Conservation (phyloP, 2,888 invertebrate species). For the Agrochola litura region DNA sequence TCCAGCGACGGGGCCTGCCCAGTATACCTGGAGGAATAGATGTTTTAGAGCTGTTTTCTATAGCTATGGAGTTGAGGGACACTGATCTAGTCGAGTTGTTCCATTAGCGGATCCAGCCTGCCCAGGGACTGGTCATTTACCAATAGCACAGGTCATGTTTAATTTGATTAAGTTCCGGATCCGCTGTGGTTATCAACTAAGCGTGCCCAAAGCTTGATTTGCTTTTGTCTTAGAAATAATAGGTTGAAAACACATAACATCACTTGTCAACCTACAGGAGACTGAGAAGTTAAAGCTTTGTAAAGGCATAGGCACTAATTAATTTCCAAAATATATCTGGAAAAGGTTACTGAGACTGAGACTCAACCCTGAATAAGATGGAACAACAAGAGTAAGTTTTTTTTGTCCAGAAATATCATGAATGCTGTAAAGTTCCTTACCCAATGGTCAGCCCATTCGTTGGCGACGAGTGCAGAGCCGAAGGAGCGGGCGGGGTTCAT, state of each 20-base stretch:
- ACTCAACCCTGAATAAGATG: background rate
- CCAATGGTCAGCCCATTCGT: slow-evolving; percentile 95
- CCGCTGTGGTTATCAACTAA: too few species aligned
- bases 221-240: too few species aligned
- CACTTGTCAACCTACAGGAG: too few species aligned
- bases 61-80: background rate
- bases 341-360: background rate
- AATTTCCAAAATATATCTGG: too few species aligned
- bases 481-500: slow-evolving; percentile 98
- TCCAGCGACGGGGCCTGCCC: slow-evolving; percentile 96
- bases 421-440: slow-evolving; percentile 83
- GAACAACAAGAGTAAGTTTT: too few species aligned
- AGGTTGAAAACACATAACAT: too few species aligned
- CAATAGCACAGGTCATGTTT: too few species aligned
- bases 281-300: too few species aligned
- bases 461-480: slow-evolving; percentile 95
- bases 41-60: background rate
- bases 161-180: too few species aligned
- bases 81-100: background rate
- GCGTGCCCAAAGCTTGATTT: too few species aligned
- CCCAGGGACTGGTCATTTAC: too few species aligned
- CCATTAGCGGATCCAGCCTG: background rate
- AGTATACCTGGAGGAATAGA: slow-evolving; percentile 92
- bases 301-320: too few species aligned
- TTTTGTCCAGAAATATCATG: background rate